Conservation (phyloP, 2,888 invertebrate genomes). For the Perizoma flavofasciatum region DNA sequence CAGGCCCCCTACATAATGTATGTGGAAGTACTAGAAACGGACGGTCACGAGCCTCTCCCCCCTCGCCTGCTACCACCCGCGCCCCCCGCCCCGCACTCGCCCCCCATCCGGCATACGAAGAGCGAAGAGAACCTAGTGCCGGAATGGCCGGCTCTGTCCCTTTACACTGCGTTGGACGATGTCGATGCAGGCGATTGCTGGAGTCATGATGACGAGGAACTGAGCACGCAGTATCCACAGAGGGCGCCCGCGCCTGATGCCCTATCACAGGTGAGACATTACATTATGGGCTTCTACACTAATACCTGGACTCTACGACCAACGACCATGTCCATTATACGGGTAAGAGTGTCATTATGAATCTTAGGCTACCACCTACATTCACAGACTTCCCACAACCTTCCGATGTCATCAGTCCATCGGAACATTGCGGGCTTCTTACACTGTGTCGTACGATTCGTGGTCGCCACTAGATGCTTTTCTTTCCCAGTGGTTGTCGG, state of each 20-base stretch:
- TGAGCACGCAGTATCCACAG: slow-evolving; percentile 73
- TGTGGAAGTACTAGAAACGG: slow-evolving; percentile 95
- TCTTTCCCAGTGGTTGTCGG: too few species aligned
- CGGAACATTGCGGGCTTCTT: too few species aligned
- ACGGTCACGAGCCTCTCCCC: slow-evolving; percentile 91
- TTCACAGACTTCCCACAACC: too few species aligned
- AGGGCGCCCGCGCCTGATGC: slow-evolving; percentile 72
- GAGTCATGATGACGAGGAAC: slow-evolving; percentile 98
- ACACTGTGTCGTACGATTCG: too few species aligned
- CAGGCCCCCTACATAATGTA: slow-evolving; percentile 98
- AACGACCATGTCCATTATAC: too few species aligned
- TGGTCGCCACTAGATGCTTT: too few species aligned
- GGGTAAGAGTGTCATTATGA: too few species aligned
- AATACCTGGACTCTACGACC: too few species aligned
- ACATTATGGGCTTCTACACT: not conserved
- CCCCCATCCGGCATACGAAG: slow-evolving; percentile 93
- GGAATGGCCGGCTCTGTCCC: slow-evolving; percentile 80
- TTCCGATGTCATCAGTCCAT: too few species aligned
- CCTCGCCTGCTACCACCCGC: slow-evolving; percentile 91
- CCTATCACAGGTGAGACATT: slow-evolving; percentile 91
- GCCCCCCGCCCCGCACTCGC: slow-evolving; percentile 88
- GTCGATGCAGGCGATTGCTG: slow-evolving; percentile 88
- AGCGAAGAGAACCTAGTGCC: slow-evolving; percentile 94
- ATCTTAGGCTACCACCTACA: too few species aligned
- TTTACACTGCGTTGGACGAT: slow-evolving; percentile 70